These are phyloP conservation scores for Philaethria dido DNA, from an alignment of 2,888 invertebrate species.

Conservation along the genomic window DNA sequence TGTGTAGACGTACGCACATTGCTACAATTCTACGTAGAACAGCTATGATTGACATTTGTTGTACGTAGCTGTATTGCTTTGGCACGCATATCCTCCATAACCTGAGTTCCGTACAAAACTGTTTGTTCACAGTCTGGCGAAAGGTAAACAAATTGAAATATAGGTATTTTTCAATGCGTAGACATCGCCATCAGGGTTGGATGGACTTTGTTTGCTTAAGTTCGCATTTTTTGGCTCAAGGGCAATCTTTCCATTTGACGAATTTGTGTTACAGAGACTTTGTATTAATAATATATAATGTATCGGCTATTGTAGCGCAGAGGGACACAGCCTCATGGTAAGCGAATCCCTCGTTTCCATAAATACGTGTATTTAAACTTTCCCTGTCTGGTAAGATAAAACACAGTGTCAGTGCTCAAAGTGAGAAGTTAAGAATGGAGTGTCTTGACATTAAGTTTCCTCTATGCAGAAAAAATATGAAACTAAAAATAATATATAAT, in stretches of 20 bases:
- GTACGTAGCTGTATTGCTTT: constrained; percentile 42
- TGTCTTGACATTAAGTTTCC: too few species aligned
- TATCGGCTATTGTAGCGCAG: not conserved
- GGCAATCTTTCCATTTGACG: constrained; percentile 21
- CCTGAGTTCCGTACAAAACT: constrained; percentile 31
- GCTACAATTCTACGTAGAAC: constrained; percentile 17
- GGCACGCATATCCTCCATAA: constrained; percentile 9
- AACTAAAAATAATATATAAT: too few species aligned
- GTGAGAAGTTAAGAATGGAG: too few species aligned
- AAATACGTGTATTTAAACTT: too few species aligned
- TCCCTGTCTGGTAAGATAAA: too few species aligned
- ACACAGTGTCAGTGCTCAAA: too few species aligned
- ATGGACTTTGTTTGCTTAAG: constrained; percentile 27
- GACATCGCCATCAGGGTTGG: constrained; percentile 27
- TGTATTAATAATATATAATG: not conserved
- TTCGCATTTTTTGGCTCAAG: constrained; percentile 21
- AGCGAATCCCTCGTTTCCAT: too few species aligned
- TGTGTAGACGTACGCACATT: not conserved
- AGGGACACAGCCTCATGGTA: too few species aligned
- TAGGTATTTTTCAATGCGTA: constrained; percentile 26
- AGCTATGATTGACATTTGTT: constrained; percentile 52
- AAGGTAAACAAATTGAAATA: constrained; percentile 30
- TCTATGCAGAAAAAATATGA: too few species aligned
- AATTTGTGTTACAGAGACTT: constrained; percentile 8
- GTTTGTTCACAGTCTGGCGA: constrained; percentile 35